These are phyloP conservation scores for Eriocheir sinensis DNA, from an alignment of 1,140 invertebrate species.

Conservation along the genomic window DNA sequence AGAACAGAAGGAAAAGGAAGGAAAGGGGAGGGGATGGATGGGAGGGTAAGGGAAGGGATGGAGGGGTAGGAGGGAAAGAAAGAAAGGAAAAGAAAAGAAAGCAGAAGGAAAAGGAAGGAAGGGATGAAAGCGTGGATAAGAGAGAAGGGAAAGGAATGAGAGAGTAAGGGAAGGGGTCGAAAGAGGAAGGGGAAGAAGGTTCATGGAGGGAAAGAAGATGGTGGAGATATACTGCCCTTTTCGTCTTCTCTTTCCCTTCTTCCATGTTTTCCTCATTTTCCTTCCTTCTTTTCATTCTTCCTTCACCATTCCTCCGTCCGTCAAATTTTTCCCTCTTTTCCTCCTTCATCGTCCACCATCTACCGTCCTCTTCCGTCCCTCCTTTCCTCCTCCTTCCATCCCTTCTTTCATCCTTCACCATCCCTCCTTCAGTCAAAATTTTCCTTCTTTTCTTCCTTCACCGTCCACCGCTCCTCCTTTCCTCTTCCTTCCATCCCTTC, in stretches of 20 bases:
- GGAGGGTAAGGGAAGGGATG: neutral
- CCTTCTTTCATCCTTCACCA: neutral
- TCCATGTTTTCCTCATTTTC: neutral
- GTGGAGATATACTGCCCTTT: neutral
- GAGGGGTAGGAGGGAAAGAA: neutral
- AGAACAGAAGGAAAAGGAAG: neutral
- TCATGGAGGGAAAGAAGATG: too few species aligned
- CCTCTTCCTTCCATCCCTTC: neutral
- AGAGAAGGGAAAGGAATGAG: neutral
- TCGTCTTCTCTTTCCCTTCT: neutral
- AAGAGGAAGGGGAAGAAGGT: too few species aligned
- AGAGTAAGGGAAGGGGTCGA: neutral
- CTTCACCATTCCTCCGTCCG: too few species aligned
- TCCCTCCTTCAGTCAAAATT: neutral
- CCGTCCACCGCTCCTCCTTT: constrained; percentile 10
- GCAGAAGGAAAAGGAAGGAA: neutral
- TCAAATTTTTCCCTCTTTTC: too few species aligned
- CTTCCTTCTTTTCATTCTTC: too few species aligned
- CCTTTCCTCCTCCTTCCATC: neutral
- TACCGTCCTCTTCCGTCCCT: neutral
- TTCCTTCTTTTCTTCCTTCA: neutral
- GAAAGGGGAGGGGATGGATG: neutral
- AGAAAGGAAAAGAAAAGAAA: neutral
- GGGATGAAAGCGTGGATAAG: too few species aligned
- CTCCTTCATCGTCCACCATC: neutral